Evolutionary conservation across 2,888 invertebrate species (phyloP), one percentile per base, ranked within the genome.

Genomic region (Hypselothyrea guttata): DNA sequence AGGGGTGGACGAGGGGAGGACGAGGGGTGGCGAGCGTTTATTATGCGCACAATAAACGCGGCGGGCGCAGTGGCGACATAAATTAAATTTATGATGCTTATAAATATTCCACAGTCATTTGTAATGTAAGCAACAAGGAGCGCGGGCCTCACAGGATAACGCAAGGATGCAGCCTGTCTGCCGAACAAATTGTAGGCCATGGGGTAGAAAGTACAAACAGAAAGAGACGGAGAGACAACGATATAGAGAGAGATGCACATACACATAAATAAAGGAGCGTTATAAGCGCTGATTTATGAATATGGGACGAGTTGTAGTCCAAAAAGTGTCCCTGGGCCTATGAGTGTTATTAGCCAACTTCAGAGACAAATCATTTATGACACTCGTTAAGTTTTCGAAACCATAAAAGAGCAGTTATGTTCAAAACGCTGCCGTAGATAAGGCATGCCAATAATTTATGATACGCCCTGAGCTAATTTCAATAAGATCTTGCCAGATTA

Each of bases 21-120:
- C 16, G 55, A 46, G 51, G 22, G 54, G 46, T 52, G 52, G 42
- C 42, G 64, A 65, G 78, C 82, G 78, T 86, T 84, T 86, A 84
- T 86, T 84, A 79, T 84, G 84, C 84, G 77, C 75, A 86, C 86
- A 86, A 84, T 84, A 84, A 86, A 84, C 85, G 86, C 76, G 82
- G 74, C 73, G 72, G 77, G 75, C 72, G 75, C 76, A 75, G 78
- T 82, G 82, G 75, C 79, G 77, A 79, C 79, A 76, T 81, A 76
- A 72, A 77, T 75, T 83, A 84, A 86, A 86, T 86, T 86, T 86
- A 86, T 86, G 86, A 84, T 81, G 84, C 87, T 86, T 86, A 86
- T 86, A 86, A 86, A 86, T 86, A 86, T 86, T 86, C 85, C 84
- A 84, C 86, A 86, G 86, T 75, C 85, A 86, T 86, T 86, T 86